Percentiles rank a stretch among this genome's conserved stretches.
These are phyloP conservation scores for Lysandra bellargus DNA, from an alignment of 2,888 invertebrate genomes.

Conservation along the genomic window DNA sequence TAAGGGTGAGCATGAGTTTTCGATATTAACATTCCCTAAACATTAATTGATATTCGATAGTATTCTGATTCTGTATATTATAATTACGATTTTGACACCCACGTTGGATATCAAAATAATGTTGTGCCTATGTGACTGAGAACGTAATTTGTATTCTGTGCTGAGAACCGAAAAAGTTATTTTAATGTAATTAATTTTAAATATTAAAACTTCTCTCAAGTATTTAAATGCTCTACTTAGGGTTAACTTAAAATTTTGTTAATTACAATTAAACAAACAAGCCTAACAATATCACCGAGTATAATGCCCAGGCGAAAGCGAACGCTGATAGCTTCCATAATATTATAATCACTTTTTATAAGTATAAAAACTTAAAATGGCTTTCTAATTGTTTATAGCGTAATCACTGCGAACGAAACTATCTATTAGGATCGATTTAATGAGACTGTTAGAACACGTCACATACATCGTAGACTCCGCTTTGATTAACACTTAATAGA, in stretches of 20 bases:
- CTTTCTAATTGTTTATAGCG: conserved; percentile 25
- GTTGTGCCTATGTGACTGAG: no score
- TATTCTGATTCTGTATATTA: no score
- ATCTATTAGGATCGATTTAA: conserved; percentile 28
- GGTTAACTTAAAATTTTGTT: background rate
- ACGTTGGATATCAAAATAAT: no score
- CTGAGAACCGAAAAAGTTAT: no score
- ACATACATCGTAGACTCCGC: conserved; percentile 12
- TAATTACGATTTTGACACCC: no score
- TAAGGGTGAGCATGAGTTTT: no score
- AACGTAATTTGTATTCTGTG: no score
- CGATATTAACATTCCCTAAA: no score
- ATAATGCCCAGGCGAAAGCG: background rate
- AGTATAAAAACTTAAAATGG: background rate
- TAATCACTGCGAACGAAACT: conserved; percentile 1
- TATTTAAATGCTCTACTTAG: no score
- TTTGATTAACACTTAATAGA: conserved; percentile 28
- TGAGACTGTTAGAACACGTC: conserved; percentile 27
- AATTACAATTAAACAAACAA: background rate
- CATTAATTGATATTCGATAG: no score
- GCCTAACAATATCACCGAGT: background rate
- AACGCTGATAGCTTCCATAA: background rate
- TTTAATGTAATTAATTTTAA: no score
- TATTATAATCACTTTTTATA: conserved; percentile 22
- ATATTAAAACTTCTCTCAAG: no score